Percentiles rank a stretch among this genome's conserved stretches.
Conservation (phyloP, 2,888 invertebrate genomes). For the Phlogophora meticulosa region DNA sequence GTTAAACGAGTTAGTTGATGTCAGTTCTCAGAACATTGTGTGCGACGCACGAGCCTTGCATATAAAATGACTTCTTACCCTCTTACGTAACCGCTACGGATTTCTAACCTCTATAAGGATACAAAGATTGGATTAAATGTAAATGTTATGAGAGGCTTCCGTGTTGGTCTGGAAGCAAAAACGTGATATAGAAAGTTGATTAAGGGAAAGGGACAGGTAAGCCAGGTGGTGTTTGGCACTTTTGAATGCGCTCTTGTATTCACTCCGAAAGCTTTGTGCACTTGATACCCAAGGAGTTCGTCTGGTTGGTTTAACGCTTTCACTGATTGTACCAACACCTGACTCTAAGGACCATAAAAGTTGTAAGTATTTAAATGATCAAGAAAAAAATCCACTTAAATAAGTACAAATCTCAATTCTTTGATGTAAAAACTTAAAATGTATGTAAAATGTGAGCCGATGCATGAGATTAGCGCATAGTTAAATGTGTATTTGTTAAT, state of each 20-base stretch:
- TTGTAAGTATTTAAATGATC: no score
- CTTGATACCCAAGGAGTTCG: not conserved
- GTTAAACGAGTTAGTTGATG: constrained; percentile 18
- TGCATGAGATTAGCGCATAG: no score
- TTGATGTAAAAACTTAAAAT: no score
- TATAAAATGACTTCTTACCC: constrained; percentile 49
- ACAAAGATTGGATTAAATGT: constrained; percentile 33
- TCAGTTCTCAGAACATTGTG: constrained; percentile 41
- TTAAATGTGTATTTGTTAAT: no score
- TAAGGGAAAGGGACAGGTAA: not conserved
- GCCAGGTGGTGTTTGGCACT: not conserved
- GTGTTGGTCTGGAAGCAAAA: constrained; percentile 8
- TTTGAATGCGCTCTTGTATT: not conserved
- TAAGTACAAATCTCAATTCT: no score
- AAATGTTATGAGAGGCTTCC: constrained; percentile 29
- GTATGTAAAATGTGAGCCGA: no score
- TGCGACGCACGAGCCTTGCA: constrained; percentile 35
- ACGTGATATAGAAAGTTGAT: not conserved
- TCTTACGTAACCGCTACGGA: constrained; percentile 50
- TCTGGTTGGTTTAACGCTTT: not conserved
- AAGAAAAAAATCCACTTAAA: no score
- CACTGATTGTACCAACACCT: no score
- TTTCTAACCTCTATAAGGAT: constrained; percentile 43
- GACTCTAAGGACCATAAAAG: not conserved
- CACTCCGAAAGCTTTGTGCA: not conserved